These are phyloP conservation scores for Xenopus borealis DNA, from an alignment of 2,113 vertebrate species.

Conservation along the genomic window DNA sequence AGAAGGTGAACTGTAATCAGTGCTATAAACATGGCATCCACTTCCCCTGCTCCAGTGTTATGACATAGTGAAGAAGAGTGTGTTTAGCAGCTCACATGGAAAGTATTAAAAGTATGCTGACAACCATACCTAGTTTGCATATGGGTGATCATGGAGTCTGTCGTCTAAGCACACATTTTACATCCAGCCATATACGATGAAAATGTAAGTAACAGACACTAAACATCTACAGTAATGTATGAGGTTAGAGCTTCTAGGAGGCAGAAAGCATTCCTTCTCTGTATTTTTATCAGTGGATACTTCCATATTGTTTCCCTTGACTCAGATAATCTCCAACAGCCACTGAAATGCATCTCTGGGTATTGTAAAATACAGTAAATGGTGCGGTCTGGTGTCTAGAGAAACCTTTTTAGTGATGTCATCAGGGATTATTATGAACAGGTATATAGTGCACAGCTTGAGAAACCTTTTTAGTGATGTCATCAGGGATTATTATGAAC, in stretches of 20 bases:
- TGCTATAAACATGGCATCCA: neutral
- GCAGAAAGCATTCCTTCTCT: too few species aligned
- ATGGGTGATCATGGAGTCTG: conserved; percentile 13
- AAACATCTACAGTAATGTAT: neutral
- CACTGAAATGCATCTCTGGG: too few species aligned
- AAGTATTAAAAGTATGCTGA: conserved; percentile 35
- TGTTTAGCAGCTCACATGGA: conserved; percentile 23
- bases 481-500: too few species aligned
- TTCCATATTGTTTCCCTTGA: too few species aligned
- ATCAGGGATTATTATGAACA: too few species aligned
- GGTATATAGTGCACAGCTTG: too few species aligned
- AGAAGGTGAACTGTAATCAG: neutral
- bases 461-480: too few species aligned
- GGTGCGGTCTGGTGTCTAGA: too few species aligned
- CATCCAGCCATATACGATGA: conserved; percentile 25
- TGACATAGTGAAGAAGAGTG: conserved; percentile 8
- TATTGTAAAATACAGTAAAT: too few species aligned
- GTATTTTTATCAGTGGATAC: too few species aligned
- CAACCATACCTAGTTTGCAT: conserved; percentile 21
- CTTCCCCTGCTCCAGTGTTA: conserved; percentile 4
- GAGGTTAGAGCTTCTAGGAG: too few species aligned
- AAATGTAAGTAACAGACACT: neutral
- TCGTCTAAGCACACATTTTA: conserved; percentile 2
- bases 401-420: too few species aligned
- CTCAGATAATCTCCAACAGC: neutral